Base-by-base conservation (phyloP, 2,113 vertebrate genomes). In the Vireo altiloquus region DNA sequence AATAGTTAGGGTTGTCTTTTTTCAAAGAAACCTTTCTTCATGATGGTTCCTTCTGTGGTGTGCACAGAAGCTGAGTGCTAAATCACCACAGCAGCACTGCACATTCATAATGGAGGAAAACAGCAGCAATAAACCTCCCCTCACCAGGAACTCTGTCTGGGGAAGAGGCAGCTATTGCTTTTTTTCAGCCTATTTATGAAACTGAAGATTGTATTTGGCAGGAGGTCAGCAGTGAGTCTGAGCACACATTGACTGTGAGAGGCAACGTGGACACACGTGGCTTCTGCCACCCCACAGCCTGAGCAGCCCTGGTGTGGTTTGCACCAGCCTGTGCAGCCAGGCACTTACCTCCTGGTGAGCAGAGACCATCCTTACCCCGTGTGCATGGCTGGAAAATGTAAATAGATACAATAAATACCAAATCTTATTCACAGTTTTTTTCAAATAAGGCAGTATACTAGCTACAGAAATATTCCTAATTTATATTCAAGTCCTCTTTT, bases 261-360 rank as follows among this genome's bases (percentile, higher is more conserved):
- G 39, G 52, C 54, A 64, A 6, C 0, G 1, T 3, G 37, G 68
- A 22, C 66, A 46, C 11, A 24, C 0, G 0, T 6, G 68, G 74
- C 35, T 69, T 22, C 50, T 52, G 74, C 54, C 74, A 22, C 1
- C 24, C 47, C 33, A 2, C 9, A 28, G 50, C 16, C 52, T 2
- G 1, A 27, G 69, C 77, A 59, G 63, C 60, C 33, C 37, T 9
- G 71, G 60, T 23, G 25, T 6, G 11, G 16, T 49, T 49, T 57
- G 69, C 16, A 6, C 0, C 64, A 57, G 64, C 40, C 56, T 17
- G 28, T 13, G 60, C 42, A 57, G 39, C 7, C 50, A 15, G 64
- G 12, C 25, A 39, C 61, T 40, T 4, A 63, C 57, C 68, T 64
- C 35, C 47, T 15, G 25, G 20, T 22, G 21, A 54, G 10, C 1